phyloP scores from a whole-genome alignment of 2,797 vertebrate species.

The Uromys caudimaculatus region DNA sequence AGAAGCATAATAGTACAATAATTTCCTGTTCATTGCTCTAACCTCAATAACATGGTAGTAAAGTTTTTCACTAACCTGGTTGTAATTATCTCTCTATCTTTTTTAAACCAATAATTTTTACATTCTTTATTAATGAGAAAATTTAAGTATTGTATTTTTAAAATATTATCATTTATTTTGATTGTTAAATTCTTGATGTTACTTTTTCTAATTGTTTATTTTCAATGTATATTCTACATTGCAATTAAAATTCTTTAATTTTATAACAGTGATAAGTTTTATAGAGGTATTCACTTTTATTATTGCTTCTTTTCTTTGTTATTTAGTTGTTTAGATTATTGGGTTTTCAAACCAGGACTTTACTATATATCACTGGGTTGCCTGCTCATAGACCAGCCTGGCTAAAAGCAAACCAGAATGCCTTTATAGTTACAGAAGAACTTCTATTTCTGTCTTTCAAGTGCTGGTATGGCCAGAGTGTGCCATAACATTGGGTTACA shows the following conservation, averaged over 20 bases:
- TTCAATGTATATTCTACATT: background rate
- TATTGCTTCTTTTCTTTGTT: background rate
- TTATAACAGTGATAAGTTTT: background rate
- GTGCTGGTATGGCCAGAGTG: accelerated
- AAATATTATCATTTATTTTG: background rate
- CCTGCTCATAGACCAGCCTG: background rate
- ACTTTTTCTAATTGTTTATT: background rate
- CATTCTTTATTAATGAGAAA: background rate
- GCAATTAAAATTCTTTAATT: background rate
- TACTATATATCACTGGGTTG: background rate
- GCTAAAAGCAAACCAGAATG: background rate
- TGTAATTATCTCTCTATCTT: background rate
- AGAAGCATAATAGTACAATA: background rate
- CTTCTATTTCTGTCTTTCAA: background rate
- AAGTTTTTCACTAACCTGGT: background rate
- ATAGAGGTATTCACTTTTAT: background rate
- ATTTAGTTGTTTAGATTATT: no score
- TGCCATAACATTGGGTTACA: background rate
- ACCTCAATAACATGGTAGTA: background rate
- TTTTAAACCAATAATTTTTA: background rate
- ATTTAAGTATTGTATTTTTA: background rate
- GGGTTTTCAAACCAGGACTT: background rate
- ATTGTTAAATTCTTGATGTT: no score
- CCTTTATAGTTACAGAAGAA: background rate
- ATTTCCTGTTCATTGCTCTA: background rate